Base-by-base conservation (phyloP, 2,797 vertebrate genomes). In the Characodon lateralis region DNA sequence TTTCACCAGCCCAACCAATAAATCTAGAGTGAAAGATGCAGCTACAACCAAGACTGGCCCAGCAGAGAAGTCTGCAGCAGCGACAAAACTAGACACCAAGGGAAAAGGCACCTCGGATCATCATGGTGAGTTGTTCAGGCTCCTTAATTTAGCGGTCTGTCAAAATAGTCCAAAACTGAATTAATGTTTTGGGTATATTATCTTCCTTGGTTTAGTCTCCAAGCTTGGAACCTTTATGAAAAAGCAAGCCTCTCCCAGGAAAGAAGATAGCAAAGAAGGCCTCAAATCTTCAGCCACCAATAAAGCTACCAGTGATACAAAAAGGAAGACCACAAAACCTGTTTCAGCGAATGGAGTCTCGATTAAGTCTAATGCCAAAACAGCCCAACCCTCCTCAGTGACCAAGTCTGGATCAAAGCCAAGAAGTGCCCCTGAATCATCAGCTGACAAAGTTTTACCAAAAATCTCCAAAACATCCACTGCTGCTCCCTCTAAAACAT, bases 211-310 rank as follows among this genome's bases (percentile, higher is more conserved):
- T 82, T 83, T 90, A 99, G 98, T 93, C 76, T 86, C 94, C 70
- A 96, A 94, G 82, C 95, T 93, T 46, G 95, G 94, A 61, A 90
- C 95, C 5, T 84, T 94, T 24, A 5, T 80, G 59, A 96, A 94
- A 87, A 99, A 97, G 92, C 93, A 95, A 48, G 94, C 90, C 24
- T 97, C 96, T 89, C 96, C 96, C 72, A 97, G 94, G 90, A 98
- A 96, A 41, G 97, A 98, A 87, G 95, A 96, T 13, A 14, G 83
- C 70, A 95, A 96, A 90, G 95, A 96, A 41, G 82, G 81, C 71
- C 51, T 76, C 20, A 96, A 93, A 87, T 79, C 85, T 50, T 84
- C 89, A 41, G 68, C 18, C 66, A 2, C 79, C 48, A 86, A 93
- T 85, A 93, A 95, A 94, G 71, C 94, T 88, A 77, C 79, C 81